Conservation (phyloP, 2,888 invertebrate species). For the Hirtodrosophila cameraria region DNA sequence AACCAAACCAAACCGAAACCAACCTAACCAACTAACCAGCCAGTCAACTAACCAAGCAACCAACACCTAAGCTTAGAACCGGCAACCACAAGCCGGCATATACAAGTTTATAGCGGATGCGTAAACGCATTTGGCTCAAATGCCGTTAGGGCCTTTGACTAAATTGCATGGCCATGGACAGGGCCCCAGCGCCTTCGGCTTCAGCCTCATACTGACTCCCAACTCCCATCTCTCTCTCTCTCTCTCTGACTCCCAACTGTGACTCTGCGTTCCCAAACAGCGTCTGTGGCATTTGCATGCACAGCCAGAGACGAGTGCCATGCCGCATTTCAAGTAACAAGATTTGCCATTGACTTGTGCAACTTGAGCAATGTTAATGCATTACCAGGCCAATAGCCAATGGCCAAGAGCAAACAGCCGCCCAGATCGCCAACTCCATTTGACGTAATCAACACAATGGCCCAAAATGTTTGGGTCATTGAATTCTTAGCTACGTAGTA, state of each 20-base stretch:
- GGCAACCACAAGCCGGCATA: conserved; percentile 70
- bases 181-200: conserved; percentile 63
- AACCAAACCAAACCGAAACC: conserved; percentile 25
- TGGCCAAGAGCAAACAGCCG: conserved; percentile 34
- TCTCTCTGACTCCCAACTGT: conserved; percentile 3
- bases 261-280: too few relatives aligned
- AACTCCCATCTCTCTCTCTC: conserved; percentile 21
- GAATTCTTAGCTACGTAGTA: conserved; percentile 65
- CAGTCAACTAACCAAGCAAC: conserved; percentile 21
- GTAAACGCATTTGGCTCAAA: conserved; percentile 83
- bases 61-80: conserved; percentile 64
- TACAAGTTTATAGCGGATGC: conserved; percentile 83
- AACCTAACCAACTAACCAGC: conserved; percentile 20
- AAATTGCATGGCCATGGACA: conserved; percentile 78
- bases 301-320: conserved; percentile 34
- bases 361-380: conserved; percentile 71
- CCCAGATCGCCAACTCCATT: conserved; percentile 65
- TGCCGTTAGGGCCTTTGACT: conserved; percentile 83
- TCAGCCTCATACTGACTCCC: conserved; percentile 30
- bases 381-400: conserved; percentile 41
- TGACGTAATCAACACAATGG: conserved; percentile 76
- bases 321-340: conserved; percentile 40
- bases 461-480: conserved; percentile 76
- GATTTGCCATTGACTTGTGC: conserved; percentile 54
- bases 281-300: conserved; percentile 57